A percentile compares a stretch with the other conserved stretches of the same genome.
Evolutionary conservation across 2,113 vertebrate genomes (phyloP).

Genomic region (Fukomys damarensis): DNA sequence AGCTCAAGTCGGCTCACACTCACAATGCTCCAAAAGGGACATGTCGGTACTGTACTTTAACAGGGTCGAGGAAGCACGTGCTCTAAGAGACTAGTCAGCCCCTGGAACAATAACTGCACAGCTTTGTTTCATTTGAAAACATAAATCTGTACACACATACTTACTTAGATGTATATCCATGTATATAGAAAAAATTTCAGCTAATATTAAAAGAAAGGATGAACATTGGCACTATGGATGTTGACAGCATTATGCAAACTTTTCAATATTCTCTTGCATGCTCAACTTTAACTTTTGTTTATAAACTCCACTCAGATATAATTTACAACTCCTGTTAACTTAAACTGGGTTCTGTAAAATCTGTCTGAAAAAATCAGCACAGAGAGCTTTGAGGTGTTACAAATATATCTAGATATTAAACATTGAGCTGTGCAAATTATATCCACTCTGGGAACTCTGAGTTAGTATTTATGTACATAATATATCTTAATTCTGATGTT

Average conservation of each 20-base stretch:
- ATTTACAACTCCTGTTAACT: constrained; percentile 83
- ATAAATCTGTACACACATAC: constrained; percentile 79
- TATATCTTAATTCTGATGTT: constrained; percentile 63
- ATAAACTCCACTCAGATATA: constrained; percentile 82
- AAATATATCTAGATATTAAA: constrained; percentile 80
- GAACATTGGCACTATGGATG: constrained; percentile 56
- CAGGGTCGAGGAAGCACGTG: neutral
- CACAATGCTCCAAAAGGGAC: constrained; percentile 60
- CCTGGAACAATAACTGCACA: constrained; percentile 64
- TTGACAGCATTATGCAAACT: constrained; percentile 83
- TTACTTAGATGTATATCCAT: constrained; percentile 72
- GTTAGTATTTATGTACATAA: constrained; percentile 74
- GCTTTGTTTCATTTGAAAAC: constrained; percentile 79
- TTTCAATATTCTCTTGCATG: constrained; percentile 78
- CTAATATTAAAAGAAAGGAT: constrained; percentile 72
- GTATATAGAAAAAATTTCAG: constrained; percentile 68
- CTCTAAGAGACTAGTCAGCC: neutral
- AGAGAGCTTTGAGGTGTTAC: constrained; percentile 75
- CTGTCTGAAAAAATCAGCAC: constrained; percentile 77
- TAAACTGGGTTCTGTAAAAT: constrained; percentile 83
- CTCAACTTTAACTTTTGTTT: constrained; percentile 84
- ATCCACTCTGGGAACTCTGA: constrained; percentile 71
- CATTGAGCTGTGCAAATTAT: constrained; percentile 63
- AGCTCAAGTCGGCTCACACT: constrained; percentile 62
- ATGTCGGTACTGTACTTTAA: neutral